Conservation (phyloP, 2,888 invertebrate species). For the Pharmacophagus antenor region DNA sequence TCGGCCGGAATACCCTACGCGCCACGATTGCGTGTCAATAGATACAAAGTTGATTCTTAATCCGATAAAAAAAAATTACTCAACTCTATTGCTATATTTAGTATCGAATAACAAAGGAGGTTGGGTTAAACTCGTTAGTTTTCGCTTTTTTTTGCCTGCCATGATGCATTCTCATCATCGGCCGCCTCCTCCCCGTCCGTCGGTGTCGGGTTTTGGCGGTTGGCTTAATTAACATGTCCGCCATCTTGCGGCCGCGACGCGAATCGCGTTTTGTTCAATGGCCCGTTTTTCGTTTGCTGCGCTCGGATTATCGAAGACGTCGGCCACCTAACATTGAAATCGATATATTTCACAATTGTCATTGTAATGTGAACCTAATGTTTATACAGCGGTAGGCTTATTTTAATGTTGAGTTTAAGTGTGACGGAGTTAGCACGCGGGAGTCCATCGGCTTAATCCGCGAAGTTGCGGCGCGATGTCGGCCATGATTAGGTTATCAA, state of each 20-base stretch:
- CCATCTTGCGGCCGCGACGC: conserved; percentile 63
- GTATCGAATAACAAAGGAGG: background rate
- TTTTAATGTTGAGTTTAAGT: background rate
- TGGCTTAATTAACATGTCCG: conserved; percentile 76
- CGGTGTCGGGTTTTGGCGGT: conserved; percentile 49
- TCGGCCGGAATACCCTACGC: no score
- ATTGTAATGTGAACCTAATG: conserved; percentile 1
- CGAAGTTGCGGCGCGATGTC: conserved; percentile 19
- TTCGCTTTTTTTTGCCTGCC: conserved; percentile 8
- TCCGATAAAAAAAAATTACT: background rate
- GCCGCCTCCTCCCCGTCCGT: background rate
- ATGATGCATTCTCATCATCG: conserved; percentile 47
- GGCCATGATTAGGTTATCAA: conserved; percentile 23
- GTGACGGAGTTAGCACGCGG: conserved; percentile 18
- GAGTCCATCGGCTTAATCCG: conserved; percentile 20
- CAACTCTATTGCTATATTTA: background rate
- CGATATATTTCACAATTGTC: background rate
- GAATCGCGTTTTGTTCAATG: conserved; percentile 76
- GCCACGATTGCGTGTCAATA: no score
- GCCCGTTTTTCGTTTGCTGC: conserved; percentile 59
- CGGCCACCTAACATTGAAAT: conserved; percentile 3
- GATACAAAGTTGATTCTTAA: no score
- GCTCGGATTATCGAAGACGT: conserved; percentile 36
- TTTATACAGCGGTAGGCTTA: background rate
- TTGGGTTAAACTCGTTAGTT: background rate